Conservation (phyloP, 2,888 invertebrate species). For the Diarsia rubi region DNA sequence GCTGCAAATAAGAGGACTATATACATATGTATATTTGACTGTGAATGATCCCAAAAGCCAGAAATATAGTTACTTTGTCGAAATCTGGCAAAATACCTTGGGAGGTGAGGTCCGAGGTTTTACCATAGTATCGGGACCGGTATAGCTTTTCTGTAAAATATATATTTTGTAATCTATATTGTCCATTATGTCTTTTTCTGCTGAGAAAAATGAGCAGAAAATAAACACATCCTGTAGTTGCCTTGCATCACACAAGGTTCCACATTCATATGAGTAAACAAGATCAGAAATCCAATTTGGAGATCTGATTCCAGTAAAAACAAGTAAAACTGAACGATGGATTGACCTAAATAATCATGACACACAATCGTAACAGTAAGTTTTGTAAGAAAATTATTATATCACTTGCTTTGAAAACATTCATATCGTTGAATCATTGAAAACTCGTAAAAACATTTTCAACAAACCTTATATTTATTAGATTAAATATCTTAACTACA, state of each 20-base stretch:
- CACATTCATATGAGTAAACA: slow-evolving; percentile 12
- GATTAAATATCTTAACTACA: slow-evolving; percentile 46
- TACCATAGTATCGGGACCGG: slow-evolving; percentile 74
- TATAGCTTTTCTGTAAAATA: slow-evolving; percentile 77
- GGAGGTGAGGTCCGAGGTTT: slow-evolving; percentile 71
- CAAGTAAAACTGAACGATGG: slow-evolving; percentile 66
- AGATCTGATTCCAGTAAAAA: slow-evolving; percentile 50
- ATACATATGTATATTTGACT: slow-evolving; percentile 47
- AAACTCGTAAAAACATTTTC: slow-evolving; percentile 41
- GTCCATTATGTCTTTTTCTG: slow-evolving; percentile 4
- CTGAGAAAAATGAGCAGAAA: slow-evolving; percentile 6
- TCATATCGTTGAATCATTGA: slow-evolving; percentile 36
- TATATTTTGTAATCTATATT: slow-evolving; percentile 55
- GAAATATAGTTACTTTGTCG: slow-evolving; percentile 56
- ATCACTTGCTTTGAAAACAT: slow-evolving; percentile 29
- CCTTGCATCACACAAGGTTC: slow-evolving; percentile 20
- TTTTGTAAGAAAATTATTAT: slow-evolving; percentile 37
- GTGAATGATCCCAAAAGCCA: slow-evolving; percentile 68
- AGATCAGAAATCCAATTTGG: slow-evolving; percentile 39
- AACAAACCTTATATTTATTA: slow-evolving; percentile 39
- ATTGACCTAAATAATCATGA: slow-evolving; percentile 70
- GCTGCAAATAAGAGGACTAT: slow-evolving; percentile 63
- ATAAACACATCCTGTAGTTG: slow-evolving; percentile 34
- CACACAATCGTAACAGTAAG: slow-evolving; percentile 40
- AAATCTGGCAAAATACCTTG: slow-evolving; percentile 68